Evolutionary conservation across 2,888 invertebrate genomes (phyloP).

Genomic region (Mallateleia sp.): DNA sequence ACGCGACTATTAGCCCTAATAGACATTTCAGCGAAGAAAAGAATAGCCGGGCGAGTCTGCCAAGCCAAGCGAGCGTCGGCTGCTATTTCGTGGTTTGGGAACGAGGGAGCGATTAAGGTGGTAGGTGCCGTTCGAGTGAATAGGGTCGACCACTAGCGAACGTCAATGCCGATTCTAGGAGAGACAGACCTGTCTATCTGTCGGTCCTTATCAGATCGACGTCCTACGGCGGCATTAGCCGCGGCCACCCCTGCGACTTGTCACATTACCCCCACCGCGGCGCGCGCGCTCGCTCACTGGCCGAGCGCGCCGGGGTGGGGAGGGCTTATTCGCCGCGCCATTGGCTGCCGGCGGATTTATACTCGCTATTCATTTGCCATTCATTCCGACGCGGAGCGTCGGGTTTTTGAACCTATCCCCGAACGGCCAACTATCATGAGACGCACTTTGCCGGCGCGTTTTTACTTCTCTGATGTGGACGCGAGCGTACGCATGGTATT

Average conservation of each 20-base stretch:
- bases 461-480: constrained; percentile 73
- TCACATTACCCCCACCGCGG: constrained; percentile 70
- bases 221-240: constrained; percentile 71
- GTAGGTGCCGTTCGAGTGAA: constrained; percentile 76
- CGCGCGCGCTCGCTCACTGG: constrained; percentile 81
- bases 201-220: constrained; percentile 85
- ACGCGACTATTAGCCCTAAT: constrained; percentile 68
- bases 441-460: constrained; percentile 80
- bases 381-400: constrained; percentile 82
- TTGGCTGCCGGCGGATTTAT: constrained; percentile 86
- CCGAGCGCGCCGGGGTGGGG: constrained; percentile 80
- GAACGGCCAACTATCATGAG: constrained; percentile 63
- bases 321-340: constrained; percentile 81
- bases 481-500: constrained; percentile 68
- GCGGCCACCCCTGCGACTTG: constrained; percentile 78
- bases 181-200: constrained; percentile 80
- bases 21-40: constrained; percentile 60
- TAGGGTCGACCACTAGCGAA: constrained; percentile 81
- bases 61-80: constrained; percentile 34
- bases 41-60: constrained; percentile 54
- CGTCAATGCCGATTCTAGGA: constrained; percentile 84
- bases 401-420: constrained; percentile 66
- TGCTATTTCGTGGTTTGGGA: constrained; percentile 71
- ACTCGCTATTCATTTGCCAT: constrained; percentile 85
- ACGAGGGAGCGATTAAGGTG: constrained; percentile 71